Evolutionary conservation across 2,113 vertebrate species (phyloP).

Genomic region (Oenanthe melanoleuca): DNA sequence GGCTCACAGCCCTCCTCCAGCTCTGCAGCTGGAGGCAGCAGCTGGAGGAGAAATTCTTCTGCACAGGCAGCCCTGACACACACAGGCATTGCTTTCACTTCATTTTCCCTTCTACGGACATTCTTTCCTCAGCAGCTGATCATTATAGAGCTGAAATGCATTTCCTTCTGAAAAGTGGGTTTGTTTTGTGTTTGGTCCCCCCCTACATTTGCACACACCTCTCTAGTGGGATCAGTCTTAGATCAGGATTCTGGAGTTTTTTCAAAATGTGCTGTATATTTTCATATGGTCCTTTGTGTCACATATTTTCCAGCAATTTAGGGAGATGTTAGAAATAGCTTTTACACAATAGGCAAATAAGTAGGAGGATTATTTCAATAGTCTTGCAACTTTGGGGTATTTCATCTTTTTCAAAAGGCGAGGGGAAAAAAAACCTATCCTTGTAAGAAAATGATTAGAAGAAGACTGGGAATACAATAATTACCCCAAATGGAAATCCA

Average conservation of each 20-base stretch:
- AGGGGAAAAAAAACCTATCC: background rate
- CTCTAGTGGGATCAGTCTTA: background rate
- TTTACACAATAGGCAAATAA: slow-evolving; percentile 7
- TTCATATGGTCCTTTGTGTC: background rate
- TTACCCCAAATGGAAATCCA: slow-evolving; percentile 60
- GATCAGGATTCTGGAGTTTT: background rate
- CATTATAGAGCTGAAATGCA: background rate
- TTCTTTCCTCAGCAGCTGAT: background rate
- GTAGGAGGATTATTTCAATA: background rate
- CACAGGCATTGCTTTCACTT: background rate
- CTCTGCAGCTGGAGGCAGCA: background rate
- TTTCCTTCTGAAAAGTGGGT: background rate
- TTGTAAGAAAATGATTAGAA: slow-evolving; percentile 66
- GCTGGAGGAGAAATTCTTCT: background rate
- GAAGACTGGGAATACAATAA: slow-evolving; percentile 65
- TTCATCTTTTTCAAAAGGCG: slow-evolving; percentile 38
- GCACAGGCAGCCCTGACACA: background rate
- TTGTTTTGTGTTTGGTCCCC: background rate
- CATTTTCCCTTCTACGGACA: background rate
- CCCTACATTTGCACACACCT: accelerated
- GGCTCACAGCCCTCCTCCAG: background rate
- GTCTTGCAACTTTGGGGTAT: slow-evolving; percentile 9
- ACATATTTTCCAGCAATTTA: slow-evolving; percentile 13
- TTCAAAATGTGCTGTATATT: background rate
- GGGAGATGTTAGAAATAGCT: background rate